Conservation (phyloP, 1,140 invertebrate species). For the Drosophila ohnishii region DNA sequence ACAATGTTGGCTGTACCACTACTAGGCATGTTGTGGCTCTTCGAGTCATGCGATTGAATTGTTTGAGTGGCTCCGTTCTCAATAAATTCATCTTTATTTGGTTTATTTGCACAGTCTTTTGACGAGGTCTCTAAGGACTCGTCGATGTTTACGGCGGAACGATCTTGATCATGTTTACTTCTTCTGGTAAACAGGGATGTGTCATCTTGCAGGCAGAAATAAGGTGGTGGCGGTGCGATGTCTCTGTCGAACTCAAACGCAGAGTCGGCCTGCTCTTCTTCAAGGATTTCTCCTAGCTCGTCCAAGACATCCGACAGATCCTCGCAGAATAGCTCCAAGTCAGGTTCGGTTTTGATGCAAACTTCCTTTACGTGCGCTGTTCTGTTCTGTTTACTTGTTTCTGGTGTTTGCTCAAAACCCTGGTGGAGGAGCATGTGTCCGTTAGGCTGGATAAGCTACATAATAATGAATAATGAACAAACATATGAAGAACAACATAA, state of each 20-base stretch:
- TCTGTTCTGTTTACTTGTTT: not conserved
- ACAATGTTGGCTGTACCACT: not conserved
- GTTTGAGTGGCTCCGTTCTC: too few species aligned
- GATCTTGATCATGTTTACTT: not conserved
- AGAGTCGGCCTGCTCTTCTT: not conserved
- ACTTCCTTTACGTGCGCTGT: not conserved
- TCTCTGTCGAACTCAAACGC: not conserved
- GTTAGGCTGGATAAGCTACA: not conserved
- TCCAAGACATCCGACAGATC: constrained; percentile 23
- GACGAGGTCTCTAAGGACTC: not conserved
- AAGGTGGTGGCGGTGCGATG: constrained; percentile 23
- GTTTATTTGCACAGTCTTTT: not conserved
- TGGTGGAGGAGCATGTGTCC: not conserved
- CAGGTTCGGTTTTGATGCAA: constrained; percentile 9
- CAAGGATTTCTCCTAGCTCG: constrained; percentile 20
- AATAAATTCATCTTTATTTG: too few species aligned
- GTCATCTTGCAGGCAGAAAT: constrained; percentile 22
- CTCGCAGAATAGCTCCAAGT: not conserved
- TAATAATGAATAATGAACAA: not conserved
- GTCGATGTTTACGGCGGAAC: not conserved
- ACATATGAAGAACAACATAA: not conserved
- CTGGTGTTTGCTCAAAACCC: not conserved
- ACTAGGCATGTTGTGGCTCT: too few species aligned
- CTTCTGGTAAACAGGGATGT: constrained; percentile 29
- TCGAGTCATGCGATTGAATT: not conserved